Evolutionary conservation across 1,140 invertebrate genomes (phyloP).

Genomic region (Sipha flava): DNA sequence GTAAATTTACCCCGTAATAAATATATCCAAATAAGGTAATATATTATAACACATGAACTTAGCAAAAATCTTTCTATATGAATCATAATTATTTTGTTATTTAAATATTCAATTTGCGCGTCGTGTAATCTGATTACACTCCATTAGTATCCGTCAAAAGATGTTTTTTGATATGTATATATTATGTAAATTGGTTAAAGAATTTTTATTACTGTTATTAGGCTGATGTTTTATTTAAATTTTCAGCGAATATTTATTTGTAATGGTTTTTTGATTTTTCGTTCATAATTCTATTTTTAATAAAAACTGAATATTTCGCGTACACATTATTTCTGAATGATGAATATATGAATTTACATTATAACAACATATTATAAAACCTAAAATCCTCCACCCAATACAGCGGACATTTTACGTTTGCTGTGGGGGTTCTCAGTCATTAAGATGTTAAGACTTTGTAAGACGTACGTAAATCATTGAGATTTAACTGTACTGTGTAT

Average conservation of each 20-base stretch:
- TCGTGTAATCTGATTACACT: neutral
- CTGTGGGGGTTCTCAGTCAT: too few species aligned
- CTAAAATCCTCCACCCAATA: too few species aligned
- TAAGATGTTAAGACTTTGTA: too few species aligned
- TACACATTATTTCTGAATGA: too few species aligned
- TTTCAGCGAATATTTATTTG: neutral
- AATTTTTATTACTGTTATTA: neutral
- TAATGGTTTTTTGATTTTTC: neutral
- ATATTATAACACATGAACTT: neutral
- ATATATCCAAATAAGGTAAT: too few species aligned
- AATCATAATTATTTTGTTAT: neutral
- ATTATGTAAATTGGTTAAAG: neutral
- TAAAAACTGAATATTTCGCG: too few species aligned
- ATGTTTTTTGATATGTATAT: neutral
- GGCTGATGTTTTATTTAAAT: neutral
- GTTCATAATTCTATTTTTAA: neutral
- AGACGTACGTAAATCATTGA: too few species aligned
- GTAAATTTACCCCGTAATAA: too few species aligned
- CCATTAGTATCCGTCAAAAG: neutral
- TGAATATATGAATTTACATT: too few species aligned
- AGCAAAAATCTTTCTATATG: neutral
- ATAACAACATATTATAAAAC: too few species aligned
- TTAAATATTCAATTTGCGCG: constrained; percentile 3
- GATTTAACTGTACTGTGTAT: too few species aligned
- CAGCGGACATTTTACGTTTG: too few species aligned